Conservation (phyloP, 2,888 invertebrate species). For the Tolmerus cingulatus region DNA sequence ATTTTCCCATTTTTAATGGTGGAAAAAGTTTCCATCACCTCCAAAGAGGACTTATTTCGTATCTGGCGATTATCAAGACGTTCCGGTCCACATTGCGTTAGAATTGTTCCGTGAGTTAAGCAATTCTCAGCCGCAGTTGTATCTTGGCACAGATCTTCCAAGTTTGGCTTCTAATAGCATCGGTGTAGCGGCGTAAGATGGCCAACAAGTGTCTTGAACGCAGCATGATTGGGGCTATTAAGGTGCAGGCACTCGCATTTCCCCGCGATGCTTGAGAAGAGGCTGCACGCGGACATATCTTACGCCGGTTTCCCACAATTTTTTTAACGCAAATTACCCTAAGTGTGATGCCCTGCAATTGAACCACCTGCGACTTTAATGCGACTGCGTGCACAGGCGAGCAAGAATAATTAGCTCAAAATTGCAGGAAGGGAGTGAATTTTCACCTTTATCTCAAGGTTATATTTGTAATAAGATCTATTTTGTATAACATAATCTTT, state of each 20-base stretch:
- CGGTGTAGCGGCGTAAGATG: not conserved
- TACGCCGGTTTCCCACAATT: not conserved
- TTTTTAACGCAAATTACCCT: not conserved
- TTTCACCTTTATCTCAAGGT: not conserved
- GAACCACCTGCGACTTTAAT: not conserved
- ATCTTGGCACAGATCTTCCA: not conserved
- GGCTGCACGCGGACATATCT: not conserved
- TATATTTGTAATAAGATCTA: not conserved
- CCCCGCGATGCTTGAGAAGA: not conserved
- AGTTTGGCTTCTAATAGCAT: not conserved
- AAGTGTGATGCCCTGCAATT: not conserved
- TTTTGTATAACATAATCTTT: not conserved
- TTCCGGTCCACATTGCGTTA: slow-evolving; percentile 6
- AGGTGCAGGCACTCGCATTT: not conserved
- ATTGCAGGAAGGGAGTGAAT: not conserved
- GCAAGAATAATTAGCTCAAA: not conserved
- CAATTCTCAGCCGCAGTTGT: not conserved
- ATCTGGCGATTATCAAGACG: not conserved
- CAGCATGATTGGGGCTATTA: slow-evolving; percentile 15
- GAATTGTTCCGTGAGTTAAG: slow-evolving; percentile 6
- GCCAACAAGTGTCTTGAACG: not conserved
- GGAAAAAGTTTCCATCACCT: not conserved
- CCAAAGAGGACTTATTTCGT: not conserved
- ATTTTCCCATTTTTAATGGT: slow-evolving; percentile 27
- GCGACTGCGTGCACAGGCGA: not conserved